Percentiles rank a stretch among this genome's conserved stretches.
Conservation (phyloP, 2,888 invertebrate genomes). For the Pemphredon lugubris region DNA sequence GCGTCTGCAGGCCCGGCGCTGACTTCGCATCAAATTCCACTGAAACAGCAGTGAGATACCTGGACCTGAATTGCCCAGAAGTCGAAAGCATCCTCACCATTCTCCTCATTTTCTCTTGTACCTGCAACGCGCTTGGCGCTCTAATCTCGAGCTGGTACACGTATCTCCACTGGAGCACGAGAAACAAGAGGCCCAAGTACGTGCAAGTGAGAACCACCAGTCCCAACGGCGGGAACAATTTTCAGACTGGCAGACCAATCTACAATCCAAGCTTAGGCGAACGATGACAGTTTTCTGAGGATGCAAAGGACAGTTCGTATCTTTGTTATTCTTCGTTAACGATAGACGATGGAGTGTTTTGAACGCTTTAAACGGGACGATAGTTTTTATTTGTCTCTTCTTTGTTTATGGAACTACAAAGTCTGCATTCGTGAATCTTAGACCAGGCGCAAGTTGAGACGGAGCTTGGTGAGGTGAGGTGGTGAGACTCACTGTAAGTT, state of each 20-base stretch:
- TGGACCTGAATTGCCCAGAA: conserved; percentile 75
- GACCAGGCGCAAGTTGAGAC: too few species aligned
- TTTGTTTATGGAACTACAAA: too few species aligned
- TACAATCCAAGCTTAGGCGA: conserved; percentile 54
- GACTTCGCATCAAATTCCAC: conserved; percentile 42
- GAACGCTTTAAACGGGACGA: neutral
- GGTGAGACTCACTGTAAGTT: too few species aligned
- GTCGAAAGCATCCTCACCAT: conserved; percentile 74
- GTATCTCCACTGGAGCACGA: conserved; percentile 74
- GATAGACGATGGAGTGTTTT: conserved; percentile 24
- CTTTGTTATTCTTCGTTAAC: conserved; percentile 44
- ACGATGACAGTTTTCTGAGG: conserved; percentile 50
- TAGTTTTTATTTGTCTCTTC: neutral
- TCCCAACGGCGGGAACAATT: conserved; percentile 27
- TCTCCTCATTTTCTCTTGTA: conserved; percentile 72
- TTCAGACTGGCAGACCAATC: conserved; percentile 41
- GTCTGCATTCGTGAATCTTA: too few species aligned
- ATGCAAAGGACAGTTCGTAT: conserved; percentile 30
- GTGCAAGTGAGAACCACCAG: conserved; percentile 71
- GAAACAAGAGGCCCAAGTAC: conserved; percentile 71
- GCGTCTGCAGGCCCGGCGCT: conserved; percentile 70
- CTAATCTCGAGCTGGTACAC: conserved; percentile 72
- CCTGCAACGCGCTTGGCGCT: conserved; percentile 72
- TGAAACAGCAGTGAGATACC: conserved; percentile 66
- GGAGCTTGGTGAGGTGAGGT: too few species aligned